A percentile compares a stretch with the other conserved stretches of the same genome.
These are phyloP conservation scores for Chondrosia reniformis DNA, from an alignment of 37 sponge, comb jelly and placozoan species.

Conservation along the genomic window DNA sequence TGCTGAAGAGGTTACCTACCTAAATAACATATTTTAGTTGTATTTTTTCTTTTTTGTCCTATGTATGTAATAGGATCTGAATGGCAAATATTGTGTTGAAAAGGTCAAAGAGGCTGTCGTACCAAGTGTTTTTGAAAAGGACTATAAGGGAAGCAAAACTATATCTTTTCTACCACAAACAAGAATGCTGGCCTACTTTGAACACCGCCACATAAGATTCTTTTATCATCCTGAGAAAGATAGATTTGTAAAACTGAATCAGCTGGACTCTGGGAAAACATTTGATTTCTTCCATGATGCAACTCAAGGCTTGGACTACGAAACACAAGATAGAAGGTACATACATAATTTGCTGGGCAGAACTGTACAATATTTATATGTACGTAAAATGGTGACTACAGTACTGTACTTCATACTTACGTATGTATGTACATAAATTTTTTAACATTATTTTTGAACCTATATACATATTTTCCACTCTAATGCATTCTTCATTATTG, in stretches of 20 bases:
- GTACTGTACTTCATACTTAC: too few relatives aligned
- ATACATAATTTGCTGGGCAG: too few relatives aligned
- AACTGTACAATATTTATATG: too few relatives aligned
- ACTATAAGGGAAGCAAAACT: not conserved
- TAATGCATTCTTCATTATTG: too few relatives aligned
- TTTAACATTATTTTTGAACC: too few relatives aligned
- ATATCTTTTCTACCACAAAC: not conserved
- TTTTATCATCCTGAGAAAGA: slow-evolving; percentile 14
- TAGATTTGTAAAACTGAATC: slow-evolving; percentile 25
- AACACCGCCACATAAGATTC: slow-evolving; percentile 31
- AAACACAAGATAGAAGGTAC: slow-evolving; percentile 17
- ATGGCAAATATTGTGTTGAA: slow-evolving; percentile 53
- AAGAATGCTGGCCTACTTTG: not conserved
- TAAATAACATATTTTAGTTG: too few relatives aligned
- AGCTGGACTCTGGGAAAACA: slow-evolving; percentile 16
- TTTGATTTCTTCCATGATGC: slow-evolving; percentile 27
- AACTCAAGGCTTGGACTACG: slow-evolving; percentile 11
- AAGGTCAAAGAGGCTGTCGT: not conserved
- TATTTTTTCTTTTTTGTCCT: too few relatives aligned
- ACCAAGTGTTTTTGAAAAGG: not conserved
- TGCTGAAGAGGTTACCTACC: too few relatives aligned
- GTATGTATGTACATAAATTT: too few relatives aligned
- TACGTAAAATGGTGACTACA: too few relatives aligned
- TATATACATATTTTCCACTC: too few relatives aligned
- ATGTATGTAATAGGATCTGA: slow-evolving; percentile 36